A percentile compares a stretch with the other conserved stretches of the same genome.
Evolutionary conservation across 2,797 vertebrate genomes (phyloP).

Genomic region (Chelidonichthys spinosus): DNA sequence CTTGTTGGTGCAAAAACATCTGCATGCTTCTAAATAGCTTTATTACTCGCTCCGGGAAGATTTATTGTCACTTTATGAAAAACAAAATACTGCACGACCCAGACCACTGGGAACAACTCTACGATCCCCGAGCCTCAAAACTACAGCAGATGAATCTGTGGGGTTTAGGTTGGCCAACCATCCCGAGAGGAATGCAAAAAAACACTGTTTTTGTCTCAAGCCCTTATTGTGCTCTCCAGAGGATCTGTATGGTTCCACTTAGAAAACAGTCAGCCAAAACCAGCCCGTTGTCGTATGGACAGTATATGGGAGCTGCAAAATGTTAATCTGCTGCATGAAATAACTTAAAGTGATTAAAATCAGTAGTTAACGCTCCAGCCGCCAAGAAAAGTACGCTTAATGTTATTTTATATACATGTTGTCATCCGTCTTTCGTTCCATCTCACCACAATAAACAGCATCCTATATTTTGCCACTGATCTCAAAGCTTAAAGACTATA

Average conservation of each 20-base stretch:
- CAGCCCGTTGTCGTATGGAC: slow-evolving; percentile 41
- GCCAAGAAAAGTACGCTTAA: slow-evolving; percentile 47
- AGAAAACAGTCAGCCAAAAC: slow-evolving; percentile 58
- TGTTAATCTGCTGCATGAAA: slow-evolving; percentile 38
- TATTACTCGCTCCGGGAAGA: slow-evolving; percentile 74
- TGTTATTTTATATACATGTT: slow-evolving; percentile 64
- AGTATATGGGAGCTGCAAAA: slow-evolving; percentile 21
- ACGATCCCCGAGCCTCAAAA: slow-evolving; percentile 68
- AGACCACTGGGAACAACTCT: slow-evolving; percentile 81
- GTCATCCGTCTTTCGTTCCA: slow-evolving; percentile 56
- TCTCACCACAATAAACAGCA: slow-evolving; percentile 70
- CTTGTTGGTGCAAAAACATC: slow-evolving; percentile 64
- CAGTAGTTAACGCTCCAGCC: slow-evolving; percentile 51
- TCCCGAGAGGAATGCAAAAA: slow-evolving; percentile 72
- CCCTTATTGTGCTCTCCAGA: slow-evolving; percentile 62
- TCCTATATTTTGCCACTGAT: slow-evolving; percentile 78
- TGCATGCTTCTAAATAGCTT: slow-evolving; percentile 76
- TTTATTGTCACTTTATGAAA: slow-evolving; percentile 80
- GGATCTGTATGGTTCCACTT: slow-evolving; percentile 72
- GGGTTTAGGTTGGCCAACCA: slow-evolving; percentile 74
- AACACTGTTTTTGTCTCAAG: slow-evolving; percentile 54
- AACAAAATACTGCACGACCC: slow-evolving; percentile 76
- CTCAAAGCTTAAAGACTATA: slow-evolving; percentile 79
- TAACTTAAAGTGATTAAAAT: slow-evolving; percentile 62
- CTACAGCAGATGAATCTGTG: slow-evolving; percentile 73